Base-by-base conservation (phyloP, 2,888 invertebrate genomes). In the Andrena trimmerana region DNA sequence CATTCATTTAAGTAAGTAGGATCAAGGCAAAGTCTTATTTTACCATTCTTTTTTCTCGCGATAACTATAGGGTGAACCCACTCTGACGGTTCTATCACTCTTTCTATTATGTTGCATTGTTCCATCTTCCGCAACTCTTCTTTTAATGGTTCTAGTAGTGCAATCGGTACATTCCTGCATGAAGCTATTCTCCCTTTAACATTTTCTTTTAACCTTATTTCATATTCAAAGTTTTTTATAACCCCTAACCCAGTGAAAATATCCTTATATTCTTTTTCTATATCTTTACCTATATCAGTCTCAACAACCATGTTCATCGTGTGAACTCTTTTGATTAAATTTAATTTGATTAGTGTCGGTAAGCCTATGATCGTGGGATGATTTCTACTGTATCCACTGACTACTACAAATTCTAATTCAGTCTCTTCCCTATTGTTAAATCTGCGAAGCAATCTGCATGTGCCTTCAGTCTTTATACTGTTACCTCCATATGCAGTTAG, bases 391-490 rank as follows among this genome's bases (percentile, higher is more conserved):
- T n/a, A n/a, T 52, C 50, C n/a, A 52, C 50, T 20, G 10, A 54
- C 54, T 24, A 54, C 10, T 3, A 54, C 24, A 24, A 54, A 54
- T 8, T 54, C 54, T 24, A 54, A 24, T 24, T 54, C 54, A 10
- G 24, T 24, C 10, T 54, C 54, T 54, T 54, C 54, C 10, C 24
- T 54, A 54, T 54, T 20, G 1, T 54, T 54, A 67, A 67, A 67
- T 67, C 24, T 67, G 10, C 54, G 24, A 24, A 10, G 20, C 24
- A 54, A 24, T 54, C 10, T 54, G 20, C 54, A 20, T 24, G 20
- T 54, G 24, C 20, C 54, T 54, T 42, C 42, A 10, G 8, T 24
- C 3, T 24, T 54, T 54, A 24, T 54, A 54, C 2, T 54, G 24
- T 24, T 24, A 8, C 54, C 54, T 10, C 54, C 54, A 54, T 54